Evolutionary conservation across 2,113 vertebrate species (phyloP), one percentile per base, ranked within the genome.

Genomic region (Martes martes): DNA sequence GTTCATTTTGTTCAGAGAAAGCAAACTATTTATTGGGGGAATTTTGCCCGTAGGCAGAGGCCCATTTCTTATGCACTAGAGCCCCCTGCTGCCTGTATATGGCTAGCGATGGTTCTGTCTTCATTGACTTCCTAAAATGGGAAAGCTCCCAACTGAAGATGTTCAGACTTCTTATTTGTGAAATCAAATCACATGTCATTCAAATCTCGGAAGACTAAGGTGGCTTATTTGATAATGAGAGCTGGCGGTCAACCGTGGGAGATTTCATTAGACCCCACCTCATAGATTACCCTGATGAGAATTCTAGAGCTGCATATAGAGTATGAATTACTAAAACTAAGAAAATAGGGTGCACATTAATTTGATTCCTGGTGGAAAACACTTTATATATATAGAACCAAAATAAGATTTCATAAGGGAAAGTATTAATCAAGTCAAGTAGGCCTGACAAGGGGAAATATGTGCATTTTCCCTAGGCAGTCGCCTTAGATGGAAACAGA

Each of bases 1-100:
- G 59, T 74, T 91, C 57, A 24, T 69, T 45, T n/a, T 71, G 50
- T 74, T 93, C 52, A 76, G 26, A 71, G 42, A 94, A 88, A 86
- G 82, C 2, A 7, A 74, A 36, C 5, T 7, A 1, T 42, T 7
- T 65, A 1, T 3, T 2, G 10, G 18, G 28, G 33, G 9, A 14
- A 4, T 14, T 15, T 9, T 36, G 19, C 47, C 19, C 4, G 9
- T 9, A 1, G 13, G 28, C 24, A 23, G 47, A 39, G 9, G 4
- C 23, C 33, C 23, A 33, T 94, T 87, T 76, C 55, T 97, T 94
- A 15, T n/a, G 42, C 52, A 11, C 13, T 0, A 24, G 87, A 0
- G 95, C 94, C 96, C 88, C 65, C 98, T 97, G 92, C 94, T 98
- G 98, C 95, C 71, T 6, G 4, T 1, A 4, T 2, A 1, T 18